Evolutionary conservation across 2,797 vertebrate genomes (phyloP).

Genomic region (Hipposideros larvatus): DNA sequence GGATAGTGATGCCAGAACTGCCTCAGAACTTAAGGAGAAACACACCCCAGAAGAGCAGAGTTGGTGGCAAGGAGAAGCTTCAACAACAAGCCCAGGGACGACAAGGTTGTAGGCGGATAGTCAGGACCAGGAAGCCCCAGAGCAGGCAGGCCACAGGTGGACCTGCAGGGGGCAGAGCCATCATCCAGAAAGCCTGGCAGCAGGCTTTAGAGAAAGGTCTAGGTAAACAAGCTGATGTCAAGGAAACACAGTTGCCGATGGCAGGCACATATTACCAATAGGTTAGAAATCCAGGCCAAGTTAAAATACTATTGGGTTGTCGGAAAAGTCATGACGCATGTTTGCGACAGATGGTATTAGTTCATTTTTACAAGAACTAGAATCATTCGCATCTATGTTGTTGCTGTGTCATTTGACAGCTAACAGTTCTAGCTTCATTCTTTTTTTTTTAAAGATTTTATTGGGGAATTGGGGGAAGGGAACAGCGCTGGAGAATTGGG

Average conservation of each 20-base stretch:
- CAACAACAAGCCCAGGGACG: not conserved
- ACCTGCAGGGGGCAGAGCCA: not conserved
- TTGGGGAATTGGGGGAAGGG: no score
- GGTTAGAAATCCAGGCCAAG: constrained; percentile 40
- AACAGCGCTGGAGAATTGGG: no score
- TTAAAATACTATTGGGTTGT: not conserved
- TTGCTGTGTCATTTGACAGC: no score
- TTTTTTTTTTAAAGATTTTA: no score
- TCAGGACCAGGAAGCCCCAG: not conserved
- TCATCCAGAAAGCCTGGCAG: not conserved
- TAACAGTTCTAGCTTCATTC: no score
- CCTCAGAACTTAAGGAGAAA: not conserved
- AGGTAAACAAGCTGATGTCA: not conserved
- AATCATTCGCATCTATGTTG: no score
- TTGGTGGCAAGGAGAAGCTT: not conserved
- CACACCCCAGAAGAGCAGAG: not conserved
- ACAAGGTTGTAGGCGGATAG: not conserved
- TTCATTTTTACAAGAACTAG: no score
- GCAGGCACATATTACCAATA: not conserved
- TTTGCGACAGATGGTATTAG: no score
- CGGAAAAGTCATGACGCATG: no score
- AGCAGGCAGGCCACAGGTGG: not conserved
- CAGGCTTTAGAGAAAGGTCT: not conserved
- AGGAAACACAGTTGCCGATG: not conserved
- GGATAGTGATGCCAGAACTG: not conserved